phyloP scores from a whole-genome alignment of 2,113 vertebrate species.

The Leptocoma aspasia region DNA sequence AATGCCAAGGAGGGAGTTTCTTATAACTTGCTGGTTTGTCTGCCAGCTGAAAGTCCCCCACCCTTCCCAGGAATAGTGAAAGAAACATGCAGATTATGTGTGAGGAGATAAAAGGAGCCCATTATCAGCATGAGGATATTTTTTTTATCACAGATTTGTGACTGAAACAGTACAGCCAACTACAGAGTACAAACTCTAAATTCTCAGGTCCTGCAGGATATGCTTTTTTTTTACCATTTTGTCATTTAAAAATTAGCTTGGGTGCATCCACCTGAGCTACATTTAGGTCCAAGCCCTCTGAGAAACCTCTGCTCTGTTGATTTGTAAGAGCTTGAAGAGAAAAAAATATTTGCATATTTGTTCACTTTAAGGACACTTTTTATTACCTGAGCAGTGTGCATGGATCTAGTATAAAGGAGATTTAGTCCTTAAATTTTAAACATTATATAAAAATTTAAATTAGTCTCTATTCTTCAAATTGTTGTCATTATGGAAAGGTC shows the following conservation, averaged over 20 bases:
- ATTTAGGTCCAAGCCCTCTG: neutral
- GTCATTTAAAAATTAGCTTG: neutral
- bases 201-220: neutral
- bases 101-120: neutral
- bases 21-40: neutral
- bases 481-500: slow-evolving; percentile 66
- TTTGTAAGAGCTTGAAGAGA: neutral
- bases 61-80: neutral
- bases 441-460: slow-evolving; percentile 65
- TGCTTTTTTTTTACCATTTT: neutral
- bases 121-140: neutral
- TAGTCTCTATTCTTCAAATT: slow-evolving; percentile 52
- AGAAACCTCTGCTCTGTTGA: neutral
- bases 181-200: neutral
- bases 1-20: neutral
- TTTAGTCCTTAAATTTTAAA: slow-evolving; percentile 62
- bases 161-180: neutral
- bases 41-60: neutral
- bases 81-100: neutral
- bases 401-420: neutral
- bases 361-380: neutral
- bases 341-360: neutral
- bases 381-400: neutral
- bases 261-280: neutral
- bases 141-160: neutral